Evolutionary conservation across 2,888 invertebrate genomes (phyloP).

Genomic region (Drosophila setosimentum): DNA sequence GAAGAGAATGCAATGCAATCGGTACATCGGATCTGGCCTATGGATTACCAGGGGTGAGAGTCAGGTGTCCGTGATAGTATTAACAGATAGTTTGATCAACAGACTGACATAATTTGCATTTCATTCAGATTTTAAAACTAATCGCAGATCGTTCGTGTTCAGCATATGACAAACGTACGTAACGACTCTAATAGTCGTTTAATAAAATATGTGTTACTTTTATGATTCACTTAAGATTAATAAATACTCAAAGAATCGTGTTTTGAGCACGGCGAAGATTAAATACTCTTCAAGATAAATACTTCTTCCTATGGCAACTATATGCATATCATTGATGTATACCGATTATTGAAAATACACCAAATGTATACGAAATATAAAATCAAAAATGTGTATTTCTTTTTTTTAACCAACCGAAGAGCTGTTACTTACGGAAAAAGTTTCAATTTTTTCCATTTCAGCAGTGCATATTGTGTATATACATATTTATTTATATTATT

Average conservation of each 20-base stretch:
- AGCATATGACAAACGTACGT: background rate
- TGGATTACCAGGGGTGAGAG: background rate
- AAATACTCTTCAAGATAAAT: background rate
- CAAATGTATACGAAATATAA: background rate
- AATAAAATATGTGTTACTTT: background rate
- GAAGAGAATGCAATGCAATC: background rate
- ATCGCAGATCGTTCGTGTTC: no score
- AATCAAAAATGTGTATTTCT: background rate
- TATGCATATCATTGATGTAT: no score
- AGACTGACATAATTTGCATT: background rate
- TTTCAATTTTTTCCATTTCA: background rate
- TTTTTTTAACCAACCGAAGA: no score
- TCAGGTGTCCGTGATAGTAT: background rate
- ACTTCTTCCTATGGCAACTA: background rate
- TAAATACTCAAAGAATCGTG: background rate
- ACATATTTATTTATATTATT: slow-evolving; percentile 24
- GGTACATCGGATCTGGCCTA: background rate
- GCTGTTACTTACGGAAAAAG: no score
- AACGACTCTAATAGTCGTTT: background rate
- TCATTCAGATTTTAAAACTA: background rate
- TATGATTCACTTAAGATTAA: background rate
- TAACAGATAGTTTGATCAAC: background rate
- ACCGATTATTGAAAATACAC: no score
- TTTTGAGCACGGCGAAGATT: no score
- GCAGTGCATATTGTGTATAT: background rate